Percentiles rank a stretch among this genome's conserved stretches.
These are phyloP conservation scores for Limnephilus auricula DNA, from an alignment of 2,888 invertebrate genomes.

Conservation along the genomic window DNA sequence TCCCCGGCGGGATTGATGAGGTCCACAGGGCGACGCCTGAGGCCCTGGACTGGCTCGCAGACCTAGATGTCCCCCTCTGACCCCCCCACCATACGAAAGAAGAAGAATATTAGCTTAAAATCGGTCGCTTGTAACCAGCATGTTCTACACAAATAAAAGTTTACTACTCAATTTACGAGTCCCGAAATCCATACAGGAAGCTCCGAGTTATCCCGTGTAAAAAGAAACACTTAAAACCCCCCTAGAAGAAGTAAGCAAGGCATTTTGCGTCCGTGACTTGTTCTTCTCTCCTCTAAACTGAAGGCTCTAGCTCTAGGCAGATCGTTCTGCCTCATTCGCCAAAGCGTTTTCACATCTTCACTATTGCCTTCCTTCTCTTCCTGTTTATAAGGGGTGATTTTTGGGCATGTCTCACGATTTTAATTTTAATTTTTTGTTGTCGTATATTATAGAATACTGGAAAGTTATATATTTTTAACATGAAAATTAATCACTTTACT, in stretches of 20 bases:
- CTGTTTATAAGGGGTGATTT: neutral
- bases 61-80: too few relatives aligned
- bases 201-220: constrained; percentile 5
- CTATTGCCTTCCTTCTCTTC: neutral
- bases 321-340: constrained; percentile 38
- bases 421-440: neutral
- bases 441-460: too few relatives aligned
- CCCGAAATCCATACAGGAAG: constrained; percentile 24
- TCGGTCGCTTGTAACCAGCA: neutral
- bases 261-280: neutral
- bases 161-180: constrained; percentile 17
- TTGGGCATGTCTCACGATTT: neutral
- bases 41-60: too few relatives aligned
- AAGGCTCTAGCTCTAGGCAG: too few relatives aligned
- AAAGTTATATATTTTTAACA: too few relatives aligned
- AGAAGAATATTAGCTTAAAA: neutral
- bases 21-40: too few relatives aligned
- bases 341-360: constrained; percentile 29
- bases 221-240: constrained; percentile 22
- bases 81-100: too few relatives aligned
- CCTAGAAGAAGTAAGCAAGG: constrained; percentile 23
- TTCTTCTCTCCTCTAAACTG: neutral
- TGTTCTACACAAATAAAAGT: neutral
- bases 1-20: too few relatives aligned
- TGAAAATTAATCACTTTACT: too few relatives aligned